phyloP scores from a whole-genome alignment of 2,797 vertebrate genomes.

The Phalanger gymnotis region DNA sequence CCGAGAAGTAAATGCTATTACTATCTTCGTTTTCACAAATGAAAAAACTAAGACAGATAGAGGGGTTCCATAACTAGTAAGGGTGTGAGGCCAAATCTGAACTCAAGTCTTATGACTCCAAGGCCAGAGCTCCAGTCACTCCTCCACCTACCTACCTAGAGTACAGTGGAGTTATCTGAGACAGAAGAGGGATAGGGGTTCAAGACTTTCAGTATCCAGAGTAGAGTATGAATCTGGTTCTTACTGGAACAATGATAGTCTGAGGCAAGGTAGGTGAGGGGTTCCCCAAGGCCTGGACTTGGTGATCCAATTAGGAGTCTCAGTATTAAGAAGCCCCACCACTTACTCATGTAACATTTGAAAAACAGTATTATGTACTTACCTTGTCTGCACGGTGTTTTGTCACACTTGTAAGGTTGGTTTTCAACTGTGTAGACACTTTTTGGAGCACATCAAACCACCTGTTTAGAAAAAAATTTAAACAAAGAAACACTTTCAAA shows the following conservation, averaged over 20 bases:
- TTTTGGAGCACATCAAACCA: conserved; percentile 99
- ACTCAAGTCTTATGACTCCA: not conserved
- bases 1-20: not conserved
- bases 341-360: fast-evolving
- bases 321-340: not conserved
- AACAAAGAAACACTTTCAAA: not conserved
- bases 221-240: not conserved
- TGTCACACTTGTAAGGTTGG: conserved; percentile 91
- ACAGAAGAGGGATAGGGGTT: not conserved
- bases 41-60: not conserved
- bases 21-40: not conserved
- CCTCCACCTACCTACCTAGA: not conserved
- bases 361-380: not conserved
- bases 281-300: not conserved
- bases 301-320: not conserved
- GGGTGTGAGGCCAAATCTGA: not conserved
- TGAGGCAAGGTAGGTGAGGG: conserved; percentile 51
- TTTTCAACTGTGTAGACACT: conserved; percentile 93
- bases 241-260: not conserved
- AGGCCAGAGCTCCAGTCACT: not conserved
- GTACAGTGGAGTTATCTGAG: not conserved
- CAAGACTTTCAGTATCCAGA: not conserved
- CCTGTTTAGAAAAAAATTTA: conserved; percentile 80
- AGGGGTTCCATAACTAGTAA: not conserved
- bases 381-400: conserved; percentile 98